Evolutionary conservation across 2,113 vertebrate species (phyloP).

Genomic region (Lanius ludovicianus): DNA sequence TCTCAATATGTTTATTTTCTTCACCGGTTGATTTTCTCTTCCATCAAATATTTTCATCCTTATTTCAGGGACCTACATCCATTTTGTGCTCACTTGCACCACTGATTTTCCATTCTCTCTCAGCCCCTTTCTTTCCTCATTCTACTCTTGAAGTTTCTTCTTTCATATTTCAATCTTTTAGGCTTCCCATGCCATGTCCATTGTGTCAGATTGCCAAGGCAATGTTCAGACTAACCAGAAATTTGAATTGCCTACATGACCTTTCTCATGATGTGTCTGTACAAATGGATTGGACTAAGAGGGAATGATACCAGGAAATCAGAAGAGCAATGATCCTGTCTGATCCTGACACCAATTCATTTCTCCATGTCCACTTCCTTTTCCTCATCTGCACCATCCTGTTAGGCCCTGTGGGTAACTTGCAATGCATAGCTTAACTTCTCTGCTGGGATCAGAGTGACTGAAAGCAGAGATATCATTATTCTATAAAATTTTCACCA

Average conservation of each 20-base stretch:
- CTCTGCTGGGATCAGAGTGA: neutral
- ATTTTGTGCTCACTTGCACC: neutral
- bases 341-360: neutral
- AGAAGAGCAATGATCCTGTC: neutral
- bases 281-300: neutral
- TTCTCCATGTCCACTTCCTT: neutral
- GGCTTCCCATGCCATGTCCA: neutral
- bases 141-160: neutral
- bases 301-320: neutral
- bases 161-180: neutral
- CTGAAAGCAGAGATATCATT: neutral
- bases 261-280: neutral
- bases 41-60: neutral
- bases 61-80: neutral
- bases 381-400: neutral
- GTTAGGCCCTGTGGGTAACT: neutral
- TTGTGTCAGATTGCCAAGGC: neutral
- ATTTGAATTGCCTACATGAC: neutral
- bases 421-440: neutral
- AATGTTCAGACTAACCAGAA: neutral
- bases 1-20: neutral
- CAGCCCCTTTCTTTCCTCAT: neutral
- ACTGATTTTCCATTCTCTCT: neutral
- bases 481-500: neutral
- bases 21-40: neutral